Conservation (phyloP, 2,113 vertebrate genomes). For the Scartelaos histophorus region DNA sequence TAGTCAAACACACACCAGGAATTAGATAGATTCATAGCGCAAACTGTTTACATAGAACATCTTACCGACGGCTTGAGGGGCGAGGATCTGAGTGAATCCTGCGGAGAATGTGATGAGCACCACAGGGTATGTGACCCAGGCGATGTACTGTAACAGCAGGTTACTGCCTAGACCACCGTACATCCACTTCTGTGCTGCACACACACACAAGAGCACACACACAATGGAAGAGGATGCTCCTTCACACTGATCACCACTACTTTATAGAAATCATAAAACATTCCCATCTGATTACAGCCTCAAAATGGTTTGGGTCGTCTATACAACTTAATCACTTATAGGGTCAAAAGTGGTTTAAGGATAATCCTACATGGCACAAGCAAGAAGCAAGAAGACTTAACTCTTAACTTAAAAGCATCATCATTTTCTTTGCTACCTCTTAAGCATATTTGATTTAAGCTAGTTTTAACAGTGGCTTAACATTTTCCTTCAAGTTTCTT, state of each 20-base stretch:
- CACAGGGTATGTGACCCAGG: slow-evolving; percentile 96
- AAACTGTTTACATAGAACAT: slow-evolving; percentile 20
- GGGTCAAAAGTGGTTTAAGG: not conserved
- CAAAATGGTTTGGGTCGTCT: not conserved
- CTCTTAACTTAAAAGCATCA: not conserved
- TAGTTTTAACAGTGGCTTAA: too few species aligned
- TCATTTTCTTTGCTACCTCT: too few species aligned
- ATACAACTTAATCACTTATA: not conserved
- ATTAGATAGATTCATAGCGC: slow-evolving; percentile 26
- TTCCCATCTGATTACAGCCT: not conserved
- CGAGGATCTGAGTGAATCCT: slow-evolving; percentile 96
- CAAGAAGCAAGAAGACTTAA: not conserved
- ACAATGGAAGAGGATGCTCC: not conserved
- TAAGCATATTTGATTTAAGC: too few species aligned
- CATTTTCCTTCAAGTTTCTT: too few species aligned
- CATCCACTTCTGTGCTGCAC: slow-evolving; percentile 99
- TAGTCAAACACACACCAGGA: slow-evolving; percentile 37
- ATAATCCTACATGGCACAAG: not conserved
- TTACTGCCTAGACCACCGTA: slow-evolving; percentile 89
- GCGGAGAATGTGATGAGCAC: slow-evolving; percentile 99
- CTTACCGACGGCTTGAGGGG: slow-evolving; percentile 95
- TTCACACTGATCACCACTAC: not conserved
- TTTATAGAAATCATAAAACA: not conserved
- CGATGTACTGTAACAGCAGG: slow-evolving; percentile 94
- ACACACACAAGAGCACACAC: slow-evolving; percentile 45